Base-by-base conservation (phyloP, 35 echinoderm and acorn worm genomes). In the Patiria miniata region DNA sequence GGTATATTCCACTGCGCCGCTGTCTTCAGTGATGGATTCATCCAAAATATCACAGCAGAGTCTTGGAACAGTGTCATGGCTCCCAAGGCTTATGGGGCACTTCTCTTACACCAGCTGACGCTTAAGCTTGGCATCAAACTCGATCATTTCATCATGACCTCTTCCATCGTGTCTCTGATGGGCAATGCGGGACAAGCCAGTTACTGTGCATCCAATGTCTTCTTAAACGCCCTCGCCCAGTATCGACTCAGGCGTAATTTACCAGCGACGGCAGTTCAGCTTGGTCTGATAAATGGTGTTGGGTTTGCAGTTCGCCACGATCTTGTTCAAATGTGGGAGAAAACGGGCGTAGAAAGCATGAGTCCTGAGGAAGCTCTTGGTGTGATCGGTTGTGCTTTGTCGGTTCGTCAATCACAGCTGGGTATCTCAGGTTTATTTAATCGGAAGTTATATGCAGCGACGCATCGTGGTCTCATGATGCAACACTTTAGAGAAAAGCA, bases 1-100 rank as follows among this genome's bases (percentile, higher is more conserved):
- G 88, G 93, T 16, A 88, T 95, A 78, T 91, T 91, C 61, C 93
- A 95, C 30, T 91, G 84, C 81, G 93, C 93, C n/a, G 88, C 88
- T 10, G 57, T 83, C 4, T 95, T 82, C 79, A 57, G 40, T 16
- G 89, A 95, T 47, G 77, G 59, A 18, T 55, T 84, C 38, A 33
- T 95, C 23, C 14, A 65, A 19, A 53, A 58, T 37, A 47, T 80
- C 9, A 61, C 83, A 34, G 29, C 37, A 26, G 52, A 87, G 34
- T 29, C 23, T 9, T 95, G 93, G 93, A 80, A 87, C 40, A 58
- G 36, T 33, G 80, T 90, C 5, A 30, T 87, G 50, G 28, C 60
- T 16, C 56, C 79, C 15, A 95, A 95, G 38, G 89, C 88, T 23
- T 95, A 91, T 38, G 93, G 93, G 8, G 79, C 89, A 18, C 54